phyloP scores from a whole-genome alignment of 1,140 invertebrate species.

The Megathymus violae region DNA sequence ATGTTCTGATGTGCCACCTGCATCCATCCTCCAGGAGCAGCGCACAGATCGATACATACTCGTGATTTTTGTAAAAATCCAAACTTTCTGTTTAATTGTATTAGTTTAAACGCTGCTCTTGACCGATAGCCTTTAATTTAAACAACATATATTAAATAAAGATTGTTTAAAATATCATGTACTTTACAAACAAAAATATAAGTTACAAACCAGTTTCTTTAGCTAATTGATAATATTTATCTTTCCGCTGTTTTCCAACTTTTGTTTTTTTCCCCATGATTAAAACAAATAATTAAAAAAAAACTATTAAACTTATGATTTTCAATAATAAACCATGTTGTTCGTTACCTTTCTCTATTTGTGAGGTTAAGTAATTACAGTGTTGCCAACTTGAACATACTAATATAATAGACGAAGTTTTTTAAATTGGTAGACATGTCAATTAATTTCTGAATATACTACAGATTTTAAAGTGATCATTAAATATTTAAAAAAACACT shows the following conservation, averaged over 20 bases:
- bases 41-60: conserved; percentile 99
- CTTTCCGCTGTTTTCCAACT: conserved; percentile 98
- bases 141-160: conserved; percentile 3
- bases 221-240: conserved; percentile 99
- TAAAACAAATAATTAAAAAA: no score
- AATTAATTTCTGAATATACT: no score
- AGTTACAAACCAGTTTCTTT: conserved; percentile 95
- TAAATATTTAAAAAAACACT: no score
- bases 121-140: conserved; percentile 93
- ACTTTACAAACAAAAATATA: conserved; percentile 23
- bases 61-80: conserved; percentile 97
- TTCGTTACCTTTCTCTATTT: no score
- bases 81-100: conserved; percentile 98
- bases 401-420: no score
- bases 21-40: conserved; percentile 99
- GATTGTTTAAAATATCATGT: conserved; percentile 12
- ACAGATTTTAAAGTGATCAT: no score
- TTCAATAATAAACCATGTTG: no score
- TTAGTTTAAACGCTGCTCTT: conserved; percentile 98
- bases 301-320: no score
- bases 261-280: conserved; percentile 98
- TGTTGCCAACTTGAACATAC: no score
- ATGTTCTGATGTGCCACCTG: conserved; percentile 99
- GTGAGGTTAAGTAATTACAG: no score
- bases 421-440: no score